These are phyloP conservation scores for Atta cephalotes DNA, from an alignment of 1,140 invertebrate species.

Conservation along the genomic window DNA sequence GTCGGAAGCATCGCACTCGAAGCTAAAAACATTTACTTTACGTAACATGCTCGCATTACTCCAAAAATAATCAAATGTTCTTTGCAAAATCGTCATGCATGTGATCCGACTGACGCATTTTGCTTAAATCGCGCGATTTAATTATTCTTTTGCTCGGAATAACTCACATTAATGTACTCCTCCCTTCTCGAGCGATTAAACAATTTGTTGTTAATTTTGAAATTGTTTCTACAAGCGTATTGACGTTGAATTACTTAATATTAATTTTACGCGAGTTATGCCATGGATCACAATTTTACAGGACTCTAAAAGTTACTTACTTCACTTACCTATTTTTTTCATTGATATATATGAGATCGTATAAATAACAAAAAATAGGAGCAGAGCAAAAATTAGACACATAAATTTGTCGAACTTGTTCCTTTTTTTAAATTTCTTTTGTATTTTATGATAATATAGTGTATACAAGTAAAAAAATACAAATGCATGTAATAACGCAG, in stretches of 20 bases:
- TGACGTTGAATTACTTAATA: not conserved
- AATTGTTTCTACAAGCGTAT: not conserved
- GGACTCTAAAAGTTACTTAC: not conserved
- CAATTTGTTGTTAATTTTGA: constrained; percentile 38
- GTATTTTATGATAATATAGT: not conserved
- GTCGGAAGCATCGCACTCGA: constrained; percentile 29
- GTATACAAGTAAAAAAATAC: not conserved
- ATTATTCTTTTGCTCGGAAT: constrained; percentile 1
- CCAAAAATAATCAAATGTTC: constrained; percentile 42
- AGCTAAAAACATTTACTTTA: constrained; percentile 49
- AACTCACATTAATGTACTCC: constrained; percentile 21
- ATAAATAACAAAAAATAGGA: not conserved
- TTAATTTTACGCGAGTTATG: constrained; percentile 11
- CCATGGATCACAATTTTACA: not conserved
- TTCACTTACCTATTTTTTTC: not conserved
- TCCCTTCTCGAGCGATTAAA: not conserved
- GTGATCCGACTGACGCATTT: constrained; percentile 10
- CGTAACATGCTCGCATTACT: constrained; percentile 37
- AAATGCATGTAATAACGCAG: not conserved
- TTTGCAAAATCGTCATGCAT: not conserved
- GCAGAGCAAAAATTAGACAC: not conserved
- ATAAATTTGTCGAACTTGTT: not conserved
- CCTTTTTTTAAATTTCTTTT: not conserved
- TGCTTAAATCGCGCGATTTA: not conserved
- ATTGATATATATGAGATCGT: not conserved